Conservation (phyloP, 2,888 invertebrate genomes). For the Bugulina stolonifera region DNA sequence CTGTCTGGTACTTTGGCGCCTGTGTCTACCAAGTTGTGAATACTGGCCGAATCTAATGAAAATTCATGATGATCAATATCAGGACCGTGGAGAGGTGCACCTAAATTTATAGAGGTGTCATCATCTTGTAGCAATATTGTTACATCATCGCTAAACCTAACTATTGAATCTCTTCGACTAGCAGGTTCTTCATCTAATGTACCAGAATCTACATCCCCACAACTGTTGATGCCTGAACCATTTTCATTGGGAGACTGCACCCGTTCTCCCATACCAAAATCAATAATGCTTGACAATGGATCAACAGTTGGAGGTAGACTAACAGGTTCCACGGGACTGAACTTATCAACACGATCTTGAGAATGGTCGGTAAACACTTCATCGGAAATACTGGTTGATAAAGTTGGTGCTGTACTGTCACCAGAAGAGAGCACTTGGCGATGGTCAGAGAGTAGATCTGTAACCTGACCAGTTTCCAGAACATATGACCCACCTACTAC, state of each 20-base stretch:
- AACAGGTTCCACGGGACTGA: neutral
- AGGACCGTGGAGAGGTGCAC: no score
- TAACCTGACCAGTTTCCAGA: slow-evolving; percentile 1
- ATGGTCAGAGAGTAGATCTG: neutral
- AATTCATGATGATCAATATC: no score
- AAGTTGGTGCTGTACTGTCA: neutral
- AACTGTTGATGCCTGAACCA: neutral
- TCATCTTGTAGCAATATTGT: neutral
- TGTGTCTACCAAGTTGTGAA: no score
- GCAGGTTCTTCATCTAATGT: neutral
- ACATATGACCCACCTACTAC: slow-evolving; percentile 1
- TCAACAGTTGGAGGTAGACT: slow-evolving; percentile 1
- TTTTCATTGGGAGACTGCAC: neutral
- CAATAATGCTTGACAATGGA: slow-evolving; percentile 15
- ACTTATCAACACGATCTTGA: neutral
- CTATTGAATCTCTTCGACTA: neutral
- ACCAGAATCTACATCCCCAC: neutral
- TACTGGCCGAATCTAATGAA: no score
- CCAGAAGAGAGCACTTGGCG: no score
- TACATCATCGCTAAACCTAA: neutral
- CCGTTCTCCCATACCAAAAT: neutral
- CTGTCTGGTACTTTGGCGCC: neutral
- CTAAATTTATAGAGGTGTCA: no score
- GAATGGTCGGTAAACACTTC: slow-evolving; percentile 20
- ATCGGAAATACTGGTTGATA: slow-evolving; percentile 25